These are phyloP conservation scores for Paralichthys olivaceus DNA, from an alignment of 2,113 vertebrate species.

Conservation along the genomic window DNA sequence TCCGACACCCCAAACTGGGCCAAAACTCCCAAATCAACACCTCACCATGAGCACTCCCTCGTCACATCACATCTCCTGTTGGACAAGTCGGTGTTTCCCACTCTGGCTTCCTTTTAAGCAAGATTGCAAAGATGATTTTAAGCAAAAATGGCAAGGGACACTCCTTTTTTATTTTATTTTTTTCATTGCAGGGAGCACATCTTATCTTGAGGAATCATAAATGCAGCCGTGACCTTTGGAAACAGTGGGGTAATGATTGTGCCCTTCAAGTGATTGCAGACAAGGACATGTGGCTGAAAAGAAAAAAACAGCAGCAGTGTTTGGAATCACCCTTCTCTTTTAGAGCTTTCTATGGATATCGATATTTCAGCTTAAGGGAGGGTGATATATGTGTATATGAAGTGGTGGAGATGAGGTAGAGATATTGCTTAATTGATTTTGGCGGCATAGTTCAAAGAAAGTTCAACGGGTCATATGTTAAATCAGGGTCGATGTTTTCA, in stretches of 20 bases:
- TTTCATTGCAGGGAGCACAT: conserved; percentile 28
- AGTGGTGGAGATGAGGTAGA: background rate
- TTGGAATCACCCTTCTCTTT: conserved; percentile 1
- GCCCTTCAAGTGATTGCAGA: conserved; percentile 32
- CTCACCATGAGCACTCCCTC: background rate
- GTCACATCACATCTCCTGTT: background rate
- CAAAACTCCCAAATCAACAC: conserved; percentile 37
- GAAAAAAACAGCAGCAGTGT: background rate
- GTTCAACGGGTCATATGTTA: background rate
- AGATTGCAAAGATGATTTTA: conserved; percentile 12
- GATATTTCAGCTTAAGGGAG: background rate
- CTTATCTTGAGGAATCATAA: conserved; percentile 64
- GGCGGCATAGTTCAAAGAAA: background rate
- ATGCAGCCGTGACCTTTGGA: conserved; percentile 69
- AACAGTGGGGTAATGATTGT: conserved; percentile 34
- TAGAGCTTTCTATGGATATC: background rate
- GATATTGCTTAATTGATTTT: conserved; percentile 2
- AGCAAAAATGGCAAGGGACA: background rate
- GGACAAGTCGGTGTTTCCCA: background rate
- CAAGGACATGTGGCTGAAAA: background rate
- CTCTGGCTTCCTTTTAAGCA: conserved; percentile 13
- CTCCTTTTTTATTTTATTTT: conserved; percentile 7
- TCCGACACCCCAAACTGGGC: conserved; percentile 35
- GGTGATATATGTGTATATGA: background rate
- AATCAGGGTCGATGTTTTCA: background rate